Percentiles rank a stretch among this genome's conserved stretches.
phyloP scores from a whole-genome alignment of 2,113 vertebrate genomes.

The Prunella fulvescens region DNA sequence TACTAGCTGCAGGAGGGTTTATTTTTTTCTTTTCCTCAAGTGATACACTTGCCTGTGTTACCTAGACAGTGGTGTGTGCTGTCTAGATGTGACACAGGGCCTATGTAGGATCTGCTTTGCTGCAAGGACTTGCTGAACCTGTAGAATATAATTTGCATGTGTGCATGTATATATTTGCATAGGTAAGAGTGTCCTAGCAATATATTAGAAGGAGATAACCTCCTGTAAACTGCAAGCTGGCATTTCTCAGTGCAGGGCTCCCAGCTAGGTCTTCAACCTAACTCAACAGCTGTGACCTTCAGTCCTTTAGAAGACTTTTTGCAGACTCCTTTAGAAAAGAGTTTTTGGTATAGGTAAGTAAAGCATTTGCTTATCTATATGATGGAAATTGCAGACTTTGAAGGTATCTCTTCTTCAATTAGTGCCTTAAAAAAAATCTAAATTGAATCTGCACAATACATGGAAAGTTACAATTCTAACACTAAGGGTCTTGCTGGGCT shows the following conservation, averaged over 20 bases:
- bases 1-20: neutral
- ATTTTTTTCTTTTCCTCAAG: neutral
- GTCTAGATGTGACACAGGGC: neutral
- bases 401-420: neutral
- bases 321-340: neutral
- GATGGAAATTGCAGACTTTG: neutral
- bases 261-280: neutral
- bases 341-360: neutral
- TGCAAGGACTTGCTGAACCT: neutral
- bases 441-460: neutral
- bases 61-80: neutral
- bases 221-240: neutral
- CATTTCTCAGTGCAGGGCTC: neutral
- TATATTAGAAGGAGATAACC: neutral
- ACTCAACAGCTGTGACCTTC: neutral
- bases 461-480: neutral
- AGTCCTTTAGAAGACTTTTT: neutral
- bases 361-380: neutral
- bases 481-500: neutral
- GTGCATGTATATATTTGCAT: neutral
- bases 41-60: accelerated
- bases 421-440: neutral
- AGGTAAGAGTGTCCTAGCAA: neutral
- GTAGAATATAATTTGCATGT: neutral
- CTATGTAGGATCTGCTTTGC: neutral